Base-by-base conservation (phyloP, 2,113 vertebrate species). In the Brevimyrus niger region DNA sequence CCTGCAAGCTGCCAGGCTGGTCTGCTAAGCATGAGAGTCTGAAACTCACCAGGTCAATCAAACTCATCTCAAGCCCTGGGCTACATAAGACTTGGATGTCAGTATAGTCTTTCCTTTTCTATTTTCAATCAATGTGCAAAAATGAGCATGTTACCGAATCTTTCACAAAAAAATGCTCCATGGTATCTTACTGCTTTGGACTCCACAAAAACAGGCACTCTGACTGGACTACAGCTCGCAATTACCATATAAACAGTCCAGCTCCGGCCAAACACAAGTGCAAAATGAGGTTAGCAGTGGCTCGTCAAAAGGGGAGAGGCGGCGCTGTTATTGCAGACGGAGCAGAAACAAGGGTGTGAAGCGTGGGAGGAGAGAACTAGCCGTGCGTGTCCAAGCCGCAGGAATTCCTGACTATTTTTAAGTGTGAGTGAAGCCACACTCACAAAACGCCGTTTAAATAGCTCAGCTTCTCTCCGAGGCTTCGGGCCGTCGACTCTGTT, bases 381-480 rank as follows among this genome's bases (percentile, higher is more conserved):
- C 48, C 21, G 35, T 17, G 15, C 85, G 35, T 27, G 47, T 87
- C 48, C 15, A 87, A 13, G 48, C 83, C 65, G 21, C 58, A 89
- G 46, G 89, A 89, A 89, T 87, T 51, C 83, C 19, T 23, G 58
- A 73, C 27, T 86, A 87, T 89, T 89, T 83, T 87, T 73, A 87
- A 73, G 61, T 27, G n/a, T n/a, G 46, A 50, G 85, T 17, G n/a
- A 9, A 89, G 82, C 35, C 1, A n/a, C 21, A 84, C 42, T 58
- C 51, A 58, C 50, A 84, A 58, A 42, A 23, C 10, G 13, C 38
- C 8, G 8, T 89, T 84, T 58, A 85, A 61, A 89, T 35, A 58
- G 88, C 38, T 61, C 55, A 8, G 2, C n/a, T 55, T 80, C 44
- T 51, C 51, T 44, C 58, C 46, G 7, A 50, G 48, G 23, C 47